phyloP scores from a whole-genome alignment of 2,888 invertebrate genomes.

The Campoletis raptor region DNA sequence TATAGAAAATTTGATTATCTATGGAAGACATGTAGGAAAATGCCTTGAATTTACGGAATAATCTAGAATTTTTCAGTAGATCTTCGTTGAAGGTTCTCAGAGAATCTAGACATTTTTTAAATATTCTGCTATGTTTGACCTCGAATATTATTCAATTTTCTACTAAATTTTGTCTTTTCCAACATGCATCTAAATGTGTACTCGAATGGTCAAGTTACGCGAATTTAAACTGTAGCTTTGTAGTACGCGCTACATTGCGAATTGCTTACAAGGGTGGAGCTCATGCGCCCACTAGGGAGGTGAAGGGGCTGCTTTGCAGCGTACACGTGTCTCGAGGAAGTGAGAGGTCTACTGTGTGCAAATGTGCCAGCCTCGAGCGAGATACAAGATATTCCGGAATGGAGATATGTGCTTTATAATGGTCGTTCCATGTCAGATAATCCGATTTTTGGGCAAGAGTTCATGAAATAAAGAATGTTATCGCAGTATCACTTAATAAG shows the following conservation, averaged over 20 bases:
- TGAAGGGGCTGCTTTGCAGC: constrained; percentile 40
- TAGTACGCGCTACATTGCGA: background rate
- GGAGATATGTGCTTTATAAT: constrained; percentile 2
- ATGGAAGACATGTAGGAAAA: background rate
- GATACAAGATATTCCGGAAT: constrained; percentile 28
- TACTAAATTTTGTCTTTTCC: background rate
- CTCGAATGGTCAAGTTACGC: background rate
- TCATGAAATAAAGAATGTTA: background rate
- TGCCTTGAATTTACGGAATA: background rate
- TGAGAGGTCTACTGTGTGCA: constrained; percentile 58
- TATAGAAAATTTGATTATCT: background rate
- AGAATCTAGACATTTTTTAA: background rate
- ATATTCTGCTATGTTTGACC: background rate
- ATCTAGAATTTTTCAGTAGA: background rate
- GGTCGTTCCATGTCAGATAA: background rate
- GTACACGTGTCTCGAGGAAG: constrained; percentile 74
- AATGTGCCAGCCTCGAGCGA: constrained; percentile 65
- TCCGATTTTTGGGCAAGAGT: background rate
- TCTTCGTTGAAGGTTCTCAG: background rate
- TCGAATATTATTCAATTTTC: background rate
- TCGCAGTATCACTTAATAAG: background rate
- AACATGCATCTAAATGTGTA: too few species aligned
- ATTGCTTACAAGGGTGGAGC: constrained; percentile 53
- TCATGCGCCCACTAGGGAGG: constrained; percentile 15
- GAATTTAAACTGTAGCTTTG: background rate